These are phyloP conservation scores for Okamejei kenojei DNA, from an alignment of 2,797 vertebrate genomes.

Conservation along the genomic window DNA sequence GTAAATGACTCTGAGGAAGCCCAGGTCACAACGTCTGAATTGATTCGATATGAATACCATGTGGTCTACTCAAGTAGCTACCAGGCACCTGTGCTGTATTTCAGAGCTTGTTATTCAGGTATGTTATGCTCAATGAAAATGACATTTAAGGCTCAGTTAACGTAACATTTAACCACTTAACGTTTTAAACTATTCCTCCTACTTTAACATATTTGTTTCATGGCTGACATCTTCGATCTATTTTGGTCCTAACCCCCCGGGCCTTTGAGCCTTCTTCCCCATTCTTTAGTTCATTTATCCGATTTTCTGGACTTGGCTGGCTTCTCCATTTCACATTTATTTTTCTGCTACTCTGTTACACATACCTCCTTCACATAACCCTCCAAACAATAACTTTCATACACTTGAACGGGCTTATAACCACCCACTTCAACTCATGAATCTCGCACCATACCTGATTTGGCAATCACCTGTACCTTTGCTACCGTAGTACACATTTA, in stretches of 20 bases:
- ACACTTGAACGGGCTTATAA: background rate
- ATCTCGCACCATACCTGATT: background rate
- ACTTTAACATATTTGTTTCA: background rate
- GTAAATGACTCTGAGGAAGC: conserved; percentile 48
- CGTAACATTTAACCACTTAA: background rate
- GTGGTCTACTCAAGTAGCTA: conserved; percentile 83
- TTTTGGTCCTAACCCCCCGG: background rate
- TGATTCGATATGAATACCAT: conserved; percentile 75
- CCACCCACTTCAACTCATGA: background rate
- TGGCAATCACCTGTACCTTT: background rate
- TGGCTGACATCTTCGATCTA: background rate
- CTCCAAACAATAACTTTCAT: background rate
- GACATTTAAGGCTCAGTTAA: background rate
- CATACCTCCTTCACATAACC: background rate
- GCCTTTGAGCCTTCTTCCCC: background rate
- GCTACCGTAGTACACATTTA: background rate
- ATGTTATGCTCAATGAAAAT: conserved; percentile 44
- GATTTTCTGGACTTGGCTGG: background rate
- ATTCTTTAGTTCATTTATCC: background rate
- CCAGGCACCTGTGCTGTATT: conserved; percentile 79
- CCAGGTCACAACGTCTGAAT: conserved; percentile 42
- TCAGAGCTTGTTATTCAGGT: conserved; percentile 80
- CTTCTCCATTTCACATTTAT: background rate
- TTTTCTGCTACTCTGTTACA: background rate
- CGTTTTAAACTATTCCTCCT: background rate